phyloP scores from a whole-genome alignment of 2,888 invertebrate species.

The Globia sparganii region DNA sequence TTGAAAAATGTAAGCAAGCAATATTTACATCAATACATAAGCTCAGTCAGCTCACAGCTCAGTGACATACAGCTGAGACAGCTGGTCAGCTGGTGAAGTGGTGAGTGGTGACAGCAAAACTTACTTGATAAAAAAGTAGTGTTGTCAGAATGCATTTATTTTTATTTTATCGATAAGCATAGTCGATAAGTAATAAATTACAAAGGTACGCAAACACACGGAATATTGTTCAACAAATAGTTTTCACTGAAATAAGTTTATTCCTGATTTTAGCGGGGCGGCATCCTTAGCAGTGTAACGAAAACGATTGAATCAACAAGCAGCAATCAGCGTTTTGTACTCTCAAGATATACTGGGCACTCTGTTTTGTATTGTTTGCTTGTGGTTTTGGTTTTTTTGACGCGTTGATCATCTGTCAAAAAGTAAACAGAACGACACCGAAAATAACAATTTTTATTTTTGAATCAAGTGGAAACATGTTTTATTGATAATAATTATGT shows the following conservation, averaged over 20 bases:
- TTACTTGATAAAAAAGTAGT: background rate
- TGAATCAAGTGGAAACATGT: slow-evolving; percentile 21
- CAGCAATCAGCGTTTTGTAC: background rate
- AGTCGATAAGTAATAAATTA: no score
- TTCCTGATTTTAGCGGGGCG: no score
- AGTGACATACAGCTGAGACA: no score
- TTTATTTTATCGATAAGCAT: background rate
- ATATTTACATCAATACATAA: slow-evolving; percentile 18
- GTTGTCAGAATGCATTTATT: background rate
- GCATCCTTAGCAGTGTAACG: background rate
- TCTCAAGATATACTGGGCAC: background rate
- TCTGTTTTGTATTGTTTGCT: slow-evolving; percentile 1
- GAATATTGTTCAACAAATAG: background rate
- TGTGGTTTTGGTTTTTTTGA: slow-evolving; percentile 23
- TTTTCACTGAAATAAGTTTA: background rate
- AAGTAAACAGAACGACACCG: slow-evolving; percentile 40
- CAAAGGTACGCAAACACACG: background rate
- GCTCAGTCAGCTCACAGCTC: no score
- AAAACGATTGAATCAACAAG: background rate
- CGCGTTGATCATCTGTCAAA: slow-evolving; percentile 40
- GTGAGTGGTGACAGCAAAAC: background rate
- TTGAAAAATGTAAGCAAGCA: background rate
- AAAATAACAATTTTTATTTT: slow-evolving; percentile 21
- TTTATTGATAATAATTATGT: slow-evolving; percentile 35
- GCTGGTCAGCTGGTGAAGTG: no score